Evolutionary conservation across 2,113 vertebrate genomes (phyloP), one percentile per base, ranked within the genome.

Genomic region (Poicephalus meyeri): DNA sequence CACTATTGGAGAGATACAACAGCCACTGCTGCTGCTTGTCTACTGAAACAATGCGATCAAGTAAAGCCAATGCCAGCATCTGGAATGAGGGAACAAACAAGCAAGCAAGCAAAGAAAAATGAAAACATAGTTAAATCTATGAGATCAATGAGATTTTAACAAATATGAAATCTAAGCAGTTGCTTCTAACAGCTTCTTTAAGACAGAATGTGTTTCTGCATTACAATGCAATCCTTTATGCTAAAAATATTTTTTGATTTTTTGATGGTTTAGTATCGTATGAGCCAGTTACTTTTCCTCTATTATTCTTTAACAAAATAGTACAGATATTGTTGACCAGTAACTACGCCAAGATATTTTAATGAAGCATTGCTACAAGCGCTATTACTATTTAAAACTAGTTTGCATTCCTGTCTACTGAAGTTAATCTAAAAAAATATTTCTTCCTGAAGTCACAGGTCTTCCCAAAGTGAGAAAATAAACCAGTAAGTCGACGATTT

Each of bases 1-100:
- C 99, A 9, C 99, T 99, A 93, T 99, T 99, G n/a, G 98, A 99
- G 37, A 99, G 92, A 63, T 99, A 99, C 47, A 99, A 71, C 33
- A 99, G 98, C 99, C 99, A 99, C 93, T 99, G 99, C 64, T 99
- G 98, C 98, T 99, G 99, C 64, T 98, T 98, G 94, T 99, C 99
- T 68, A 99, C 99, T 26, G 99, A 99, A 88, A 99, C 98, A 82
- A 99, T 99, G 9, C 99, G 98, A 97, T 99, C 99, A 0, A 98
- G 98, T 31, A 98, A 97, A 1, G 99, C 99, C 97, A 99, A 93
- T 6, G 99, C 99, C 97, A 99, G 96, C 99, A 99, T 99, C 99
- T 99, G 96, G 13, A 16, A 74, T 16, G 7, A 61, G 80, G 9
- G 7, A 10, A 44, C 64, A 77, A 46, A 15, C 55, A 79, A 14